Base-by-base conservation (phyloP, 2,888 invertebrate species). In the Mesorhabditis sp. region DNA sequence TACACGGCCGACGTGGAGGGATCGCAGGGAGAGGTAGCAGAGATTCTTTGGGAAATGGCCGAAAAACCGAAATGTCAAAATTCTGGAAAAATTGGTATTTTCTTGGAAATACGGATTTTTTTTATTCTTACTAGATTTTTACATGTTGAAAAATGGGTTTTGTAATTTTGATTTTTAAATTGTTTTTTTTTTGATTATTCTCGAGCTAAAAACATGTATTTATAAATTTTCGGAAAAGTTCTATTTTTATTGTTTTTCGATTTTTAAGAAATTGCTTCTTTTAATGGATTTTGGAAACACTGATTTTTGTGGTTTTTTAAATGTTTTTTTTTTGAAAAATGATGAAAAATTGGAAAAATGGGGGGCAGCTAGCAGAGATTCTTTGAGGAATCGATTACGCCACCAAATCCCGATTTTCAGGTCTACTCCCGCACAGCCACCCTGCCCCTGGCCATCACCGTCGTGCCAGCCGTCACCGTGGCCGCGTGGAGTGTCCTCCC, bases 401-500 rank as follows among this genome's bases (percentile, higher is more conserved):
- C 28, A 28, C 28, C 28, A 28, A 28, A 28, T 28, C 28, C 28
- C 2, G 28, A 28, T 28, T 28, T 76, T 43, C 62, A 80, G 75
- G 62, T 61, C n/a, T 80, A 76, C 64, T 80, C 82, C 62, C 72
- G 84, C 28, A 77, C 74, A 45, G 76, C 75, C 50, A 74, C 74
- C 28, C 72, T 84, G 15, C 80, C 80, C 44, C 71, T 85, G 68
- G 83, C 83, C 41, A 75, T 84, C 28, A 74, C 79, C 5, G 83
- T 85, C 45, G 80, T 84, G 28, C 84, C 84, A 3, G 84, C 84
- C 15, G 73, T 84, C n/a, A 82, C 80, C n/a, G 82, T 84, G 4
- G 78, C 83, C 10, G 79, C 82, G 41, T 84, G 85, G 84, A 81
- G 80, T 63, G 78, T 85, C 42, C 74, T 85, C 7, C 80, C 85